A percentile compares a stretch with the other conserved stretches of the same genome.
These are phyloP conservation scores for Hypsibius dujardini DNA, from an alignment of 1,140 invertebrate genomes.

Conservation along the genomic window DNA sequence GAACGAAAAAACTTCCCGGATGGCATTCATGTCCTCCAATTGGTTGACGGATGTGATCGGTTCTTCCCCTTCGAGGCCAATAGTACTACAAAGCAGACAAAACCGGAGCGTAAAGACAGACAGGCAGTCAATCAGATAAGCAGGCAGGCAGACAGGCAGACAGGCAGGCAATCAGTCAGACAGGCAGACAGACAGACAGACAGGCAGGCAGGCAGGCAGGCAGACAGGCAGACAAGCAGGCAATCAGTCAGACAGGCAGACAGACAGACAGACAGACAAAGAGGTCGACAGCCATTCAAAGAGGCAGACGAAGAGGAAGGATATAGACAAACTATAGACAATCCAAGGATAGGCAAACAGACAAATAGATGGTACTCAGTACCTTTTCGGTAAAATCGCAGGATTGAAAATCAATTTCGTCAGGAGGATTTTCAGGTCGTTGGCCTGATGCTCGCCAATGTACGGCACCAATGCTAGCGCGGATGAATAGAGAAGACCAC, in stretches of 20 bases:
- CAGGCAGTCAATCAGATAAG: background rate
- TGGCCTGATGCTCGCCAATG: background rate
- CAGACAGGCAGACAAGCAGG: background rate
- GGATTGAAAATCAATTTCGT: background rate
- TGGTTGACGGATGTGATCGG: background rate
- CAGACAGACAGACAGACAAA: background rate
- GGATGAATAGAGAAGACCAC: background rate
- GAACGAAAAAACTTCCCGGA: background rate
- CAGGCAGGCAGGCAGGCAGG: background rate
- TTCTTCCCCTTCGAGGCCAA: background rate
- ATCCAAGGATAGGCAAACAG: too few relatives aligned
- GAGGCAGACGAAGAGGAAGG: background rate
- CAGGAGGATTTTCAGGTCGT: background rate
- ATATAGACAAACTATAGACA: background rate
- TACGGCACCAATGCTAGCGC: background rate
- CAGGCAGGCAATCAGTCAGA: background rate
- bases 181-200: background rate
- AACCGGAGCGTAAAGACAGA: too few relatives aligned
- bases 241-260: background rate
- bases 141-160: background rate
- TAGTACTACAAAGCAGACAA: background rate
- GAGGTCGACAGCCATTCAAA: background rate
- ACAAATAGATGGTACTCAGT: too few relatives aligned
- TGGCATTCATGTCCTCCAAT: background rate
- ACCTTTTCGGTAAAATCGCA: too few relatives aligned